Evolutionary conservation across 2,888 invertebrate genomes (phyloP).

Genomic region (Protophormia terraenovae): DNA sequence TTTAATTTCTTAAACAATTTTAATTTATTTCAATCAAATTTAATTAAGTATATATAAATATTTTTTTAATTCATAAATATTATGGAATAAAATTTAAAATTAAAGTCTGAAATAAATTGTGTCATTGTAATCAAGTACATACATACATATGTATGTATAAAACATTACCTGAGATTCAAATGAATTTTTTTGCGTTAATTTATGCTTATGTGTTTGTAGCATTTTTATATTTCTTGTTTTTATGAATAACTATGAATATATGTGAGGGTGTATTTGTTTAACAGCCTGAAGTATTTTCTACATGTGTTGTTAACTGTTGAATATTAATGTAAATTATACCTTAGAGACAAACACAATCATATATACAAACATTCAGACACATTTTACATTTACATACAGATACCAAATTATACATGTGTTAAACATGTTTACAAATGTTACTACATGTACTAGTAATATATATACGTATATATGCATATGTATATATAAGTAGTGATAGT

Average conservation of each 20-base stretch:
- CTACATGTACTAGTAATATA: background rate
- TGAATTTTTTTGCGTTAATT: too few relatives aligned
- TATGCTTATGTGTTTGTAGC: too few relatives aligned
- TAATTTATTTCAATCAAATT: too few relatives aligned
- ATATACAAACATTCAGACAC: background rate
- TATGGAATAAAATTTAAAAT: too few relatives aligned
- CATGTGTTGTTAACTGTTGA: constrained; percentile 60
- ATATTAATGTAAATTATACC: constrained; percentile 65
- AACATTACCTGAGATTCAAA: too few relatives aligned
- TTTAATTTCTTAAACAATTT: too few relatives aligned
- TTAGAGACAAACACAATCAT: constrained; percentile 17
- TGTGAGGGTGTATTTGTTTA: background rate
- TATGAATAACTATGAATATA: background rate
- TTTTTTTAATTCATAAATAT: too few relatives aligned
- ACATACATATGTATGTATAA: too few relatives aligned
- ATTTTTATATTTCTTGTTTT: background rate
- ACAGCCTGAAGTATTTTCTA: constrained; percentile 16
- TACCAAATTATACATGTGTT: constrained; percentile 3
- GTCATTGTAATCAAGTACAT: too few relatives aligned
- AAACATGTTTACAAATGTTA: constrained; percentile 31
- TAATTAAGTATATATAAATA: too few relatives aligned
- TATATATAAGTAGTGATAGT: background rate
- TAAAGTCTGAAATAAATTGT: too few relatives aligned
- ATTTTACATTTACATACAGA: background rate
- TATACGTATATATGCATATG: too few relatives aligned